Conservation (phyloP, 2,797 vertebrate genomes). For the Buphagus erythrorhynchus region DNA sequence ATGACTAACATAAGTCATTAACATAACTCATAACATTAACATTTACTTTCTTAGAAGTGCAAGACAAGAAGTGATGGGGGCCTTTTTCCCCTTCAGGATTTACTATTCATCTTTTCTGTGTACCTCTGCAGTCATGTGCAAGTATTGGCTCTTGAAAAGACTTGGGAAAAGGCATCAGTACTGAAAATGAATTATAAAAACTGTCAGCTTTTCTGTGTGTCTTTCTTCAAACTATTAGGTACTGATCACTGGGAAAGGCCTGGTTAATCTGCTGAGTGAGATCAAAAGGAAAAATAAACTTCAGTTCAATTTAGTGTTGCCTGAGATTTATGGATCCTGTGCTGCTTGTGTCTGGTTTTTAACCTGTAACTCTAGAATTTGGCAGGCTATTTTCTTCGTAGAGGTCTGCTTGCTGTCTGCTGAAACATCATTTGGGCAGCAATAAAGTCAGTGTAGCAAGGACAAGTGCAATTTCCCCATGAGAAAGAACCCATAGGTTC, state of each 20-base stretch:
- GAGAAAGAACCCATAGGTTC: no score
- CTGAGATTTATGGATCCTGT: conserved; percentile 56
- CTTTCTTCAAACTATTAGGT: not conserved
- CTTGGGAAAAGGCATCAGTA: not conserved
- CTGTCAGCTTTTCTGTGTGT: not conserved
- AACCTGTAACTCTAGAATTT: conserved; percentile 25
- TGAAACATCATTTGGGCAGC: not conserved
- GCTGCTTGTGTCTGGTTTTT: conserved; percentile 12
- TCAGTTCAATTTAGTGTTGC: conserved; percentile 24
- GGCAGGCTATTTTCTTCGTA: not conserved
- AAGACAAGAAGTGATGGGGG: not conserved
- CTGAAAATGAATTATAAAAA: conserved; percentile 24
- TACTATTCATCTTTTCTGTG: not conserved
- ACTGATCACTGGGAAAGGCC: conserved; percentile 5
- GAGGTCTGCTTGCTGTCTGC: conserved; percentile 1
- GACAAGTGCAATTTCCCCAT: not conserved
- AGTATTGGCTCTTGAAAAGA: not conserved
- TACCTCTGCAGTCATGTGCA: not conserved
- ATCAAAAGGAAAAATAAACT: conserved; percentile 40
- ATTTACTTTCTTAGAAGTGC: not conserved
- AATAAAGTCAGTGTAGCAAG: not conserved
- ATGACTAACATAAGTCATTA: not conserved
- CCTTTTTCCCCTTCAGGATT: not conserved
- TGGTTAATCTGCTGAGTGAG: conserved; percentile 22
- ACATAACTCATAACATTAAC: not conserved